A percentile compares a stretch with the other conserved stretches of the same genome.
Evolutionary conservation across 30 jellyfish, hydroid and myxozoan species (phyloP).

Genomic region (Chrysaora quinquecirrha): DNA sequence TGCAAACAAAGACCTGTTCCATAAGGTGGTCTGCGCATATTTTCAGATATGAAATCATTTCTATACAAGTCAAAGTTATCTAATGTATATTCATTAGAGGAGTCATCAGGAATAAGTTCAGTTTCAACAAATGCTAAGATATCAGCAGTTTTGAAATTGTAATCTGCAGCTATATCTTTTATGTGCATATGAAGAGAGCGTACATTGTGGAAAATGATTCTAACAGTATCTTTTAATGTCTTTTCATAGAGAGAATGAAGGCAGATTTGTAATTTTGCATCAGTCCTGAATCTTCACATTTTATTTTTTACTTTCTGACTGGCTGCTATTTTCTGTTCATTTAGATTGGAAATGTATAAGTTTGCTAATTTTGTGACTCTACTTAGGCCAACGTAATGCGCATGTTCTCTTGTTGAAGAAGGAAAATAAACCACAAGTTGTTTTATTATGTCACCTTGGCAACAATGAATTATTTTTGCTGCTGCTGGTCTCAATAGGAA

Average conservation of each 20-base stretch:
- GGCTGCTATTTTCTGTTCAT: background rate
- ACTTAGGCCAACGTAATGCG: background rate
- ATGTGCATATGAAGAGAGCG: background rate
- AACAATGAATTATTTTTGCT: constrained; percentile 24
- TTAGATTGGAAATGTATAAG: too few species aligned
- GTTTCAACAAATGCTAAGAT: constrained; percentile 10
- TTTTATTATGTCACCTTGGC: constrained; percentile 21
- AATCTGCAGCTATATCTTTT: background rate
- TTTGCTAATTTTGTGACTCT: background rate
- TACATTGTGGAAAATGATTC: background rate
- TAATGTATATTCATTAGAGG: too few species aligned
- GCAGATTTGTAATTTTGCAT: background rate
- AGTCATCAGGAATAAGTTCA: too few species aligned
- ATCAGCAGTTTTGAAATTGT: constrained; percentile 10
- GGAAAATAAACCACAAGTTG: background rate
- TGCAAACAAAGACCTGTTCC: too few species aligned
- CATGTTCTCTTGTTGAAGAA: background rate
- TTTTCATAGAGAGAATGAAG: background rate
- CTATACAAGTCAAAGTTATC: too few species aligned
- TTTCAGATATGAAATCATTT: too few species aligned
- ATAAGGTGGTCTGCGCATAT: too few species aligned
- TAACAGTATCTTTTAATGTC: background rate
- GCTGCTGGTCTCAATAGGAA: constrained; percentile 29
- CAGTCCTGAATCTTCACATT: background rate
- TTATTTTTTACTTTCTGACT: background rate